These are phyloP conservation scores for Drosophila chauvacae DNA, from an alignment of 1,140 invertebrate genomes.

Conservation along the genomic window DNA sequence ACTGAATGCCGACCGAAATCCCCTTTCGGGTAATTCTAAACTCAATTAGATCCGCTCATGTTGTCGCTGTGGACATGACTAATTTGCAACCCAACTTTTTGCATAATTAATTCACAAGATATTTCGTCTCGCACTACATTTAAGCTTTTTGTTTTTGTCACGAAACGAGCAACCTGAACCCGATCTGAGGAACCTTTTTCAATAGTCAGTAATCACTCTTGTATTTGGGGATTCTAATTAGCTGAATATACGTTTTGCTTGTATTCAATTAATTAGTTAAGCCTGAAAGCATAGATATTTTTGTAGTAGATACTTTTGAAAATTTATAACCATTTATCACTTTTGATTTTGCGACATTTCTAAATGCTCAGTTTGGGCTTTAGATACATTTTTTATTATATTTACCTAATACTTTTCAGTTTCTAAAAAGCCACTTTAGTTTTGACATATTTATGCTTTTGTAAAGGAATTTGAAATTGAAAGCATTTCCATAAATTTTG, in stretches of 20 bases:
- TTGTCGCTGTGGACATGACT: conserved; percentile 16
- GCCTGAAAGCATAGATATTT: not conserved
- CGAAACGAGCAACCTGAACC: conserved; percentile 1
- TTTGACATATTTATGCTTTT: not conserved
- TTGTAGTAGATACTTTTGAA: not conserved
- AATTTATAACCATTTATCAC: not conserved
- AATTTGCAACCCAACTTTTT: conserved; percentile 17
- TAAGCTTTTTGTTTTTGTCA: not conserved
- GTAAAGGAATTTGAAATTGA: not conserved
- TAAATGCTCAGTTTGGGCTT: not conserved
- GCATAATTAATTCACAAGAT: conserved; percentile 44
- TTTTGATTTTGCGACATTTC: not conserved
- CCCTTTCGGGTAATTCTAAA: conserved; percentile 35
- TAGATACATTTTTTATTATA: not conserved
- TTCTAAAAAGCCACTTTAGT: not conserved
- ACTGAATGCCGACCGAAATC: conserved; percentile 25
- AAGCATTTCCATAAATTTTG: not conserved
- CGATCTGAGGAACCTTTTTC: not conserved
- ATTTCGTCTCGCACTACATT: conserved; percentile 29
- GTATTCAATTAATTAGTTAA: not conserved
- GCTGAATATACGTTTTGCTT: not conserved
- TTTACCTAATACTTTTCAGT: not conserved
- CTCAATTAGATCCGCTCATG: conserved; percentile 38
- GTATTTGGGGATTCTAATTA: conserved; percentile 18
- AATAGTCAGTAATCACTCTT: conserved; percentile 38